Base-by-base conservation (phyloP, 2,797 vertebrate genomes). In the Sebastes nivosus region DNA sequence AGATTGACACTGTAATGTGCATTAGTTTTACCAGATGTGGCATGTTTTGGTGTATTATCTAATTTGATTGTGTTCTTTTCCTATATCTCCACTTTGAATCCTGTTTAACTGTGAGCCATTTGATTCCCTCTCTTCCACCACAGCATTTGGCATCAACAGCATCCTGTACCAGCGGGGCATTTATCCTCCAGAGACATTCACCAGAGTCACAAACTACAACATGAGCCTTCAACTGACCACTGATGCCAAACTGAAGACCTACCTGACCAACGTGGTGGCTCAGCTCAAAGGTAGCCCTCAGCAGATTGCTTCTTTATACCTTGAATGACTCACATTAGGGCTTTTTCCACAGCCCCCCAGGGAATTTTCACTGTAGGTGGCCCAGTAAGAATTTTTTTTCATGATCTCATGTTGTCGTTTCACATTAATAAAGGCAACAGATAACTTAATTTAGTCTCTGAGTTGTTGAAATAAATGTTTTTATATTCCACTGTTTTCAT, bases 131-230 rank as follows among this genome's bases (percentile, higher is more conserved):
- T 76, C 7, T 59, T 59, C 24, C 29, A n/a, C 18, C 6, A 1
- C 93, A 99, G 98, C 97, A 0, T 99, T 96, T 82, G 98, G 98
- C 27, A 99, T 99, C 93, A 99, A 99, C 94, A 99, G 97, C 86
- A 99, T 99, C 88, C 94, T 99, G 61, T 99, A 99, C 90, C 98
- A 99, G 92, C 95, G 98, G 38, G 98, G 98, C 60, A 97, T 99
- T 68, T 99, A 99, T 67, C 98, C 98, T 0, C 96, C 98, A 0
- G 98, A 99, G 94, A 98, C 97, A 0, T 99, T 99, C 89, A 96
- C 94, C 57, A 95, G 97, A 27, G 96, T 97, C 72, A 97, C 97
- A 76, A 96, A 99, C 73, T 98, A 99, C 3, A 97, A 98, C 57
- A 97, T 99, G 89, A 98, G 97, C 42, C 95, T 99, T 18, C 97